Percentiles rank a stretch among this genome's conserved stretches.
Evolutionary conservation across 1,140 invertebrate genomes (phyloP).

Genomic region (Bombus waltoni): DNA sequence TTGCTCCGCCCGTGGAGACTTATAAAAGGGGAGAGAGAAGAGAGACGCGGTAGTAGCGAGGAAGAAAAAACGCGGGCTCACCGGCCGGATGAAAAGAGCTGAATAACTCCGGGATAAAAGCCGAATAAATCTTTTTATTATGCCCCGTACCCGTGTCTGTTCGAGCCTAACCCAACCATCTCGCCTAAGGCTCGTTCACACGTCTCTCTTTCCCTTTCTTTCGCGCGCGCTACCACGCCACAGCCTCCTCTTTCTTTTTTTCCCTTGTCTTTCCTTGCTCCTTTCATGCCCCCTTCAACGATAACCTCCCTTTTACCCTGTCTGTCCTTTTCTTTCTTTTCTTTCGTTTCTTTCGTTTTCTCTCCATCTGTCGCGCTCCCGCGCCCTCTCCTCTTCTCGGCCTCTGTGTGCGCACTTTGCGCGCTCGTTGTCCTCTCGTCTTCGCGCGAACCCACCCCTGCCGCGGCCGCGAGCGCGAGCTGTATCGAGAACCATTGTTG

Average conservation of each 20-base stretch:
- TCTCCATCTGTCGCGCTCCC: background rate
- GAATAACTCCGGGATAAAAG: slow-evolving; percentile 82
- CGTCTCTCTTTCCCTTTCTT: slow-evolving; percentile 45
- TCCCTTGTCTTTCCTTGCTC: slow-evolving; percentile 30
- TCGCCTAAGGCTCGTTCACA: slow-evolving; percentile 66
- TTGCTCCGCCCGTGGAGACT: slow-evolving; percentile 73
- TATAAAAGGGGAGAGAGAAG: slow-evolving; percentile 64
- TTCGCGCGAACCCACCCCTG: background rate
- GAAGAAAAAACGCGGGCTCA: slow-evolving; percentile 70
- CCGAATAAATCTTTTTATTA: slow-evolving; percentile 83
- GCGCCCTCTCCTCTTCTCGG: too few relatives aligned
- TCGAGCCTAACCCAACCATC: slow-evolving; percentile 65
- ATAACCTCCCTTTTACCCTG: slow-evolving; percentile 15
- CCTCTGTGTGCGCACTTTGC: background rate
- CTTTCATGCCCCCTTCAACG: slow-evolving; percentile 47
- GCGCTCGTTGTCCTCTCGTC: slow-evolving; percentile 8
- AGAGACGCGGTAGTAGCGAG: slow-evolving; percentile 56
- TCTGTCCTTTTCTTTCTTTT: background rate
- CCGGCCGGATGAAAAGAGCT: slow-evolving; percentile 80
- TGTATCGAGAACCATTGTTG: background rate
- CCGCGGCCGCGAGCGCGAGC: background rate
- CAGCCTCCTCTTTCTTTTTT: slow-evolving; percentile 11
- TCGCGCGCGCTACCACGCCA: slow-evolving; percentile 33
- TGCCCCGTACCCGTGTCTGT: slow-evolving; percentile 78
- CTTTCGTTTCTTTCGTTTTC: too few relatives aligned